Evolutionary conservation across 2,888 invertebrate genomes (phyloP), one percentile per base, ranked within the genome.

Genomic region (Chaetogeoica ovagalla): DNA sequence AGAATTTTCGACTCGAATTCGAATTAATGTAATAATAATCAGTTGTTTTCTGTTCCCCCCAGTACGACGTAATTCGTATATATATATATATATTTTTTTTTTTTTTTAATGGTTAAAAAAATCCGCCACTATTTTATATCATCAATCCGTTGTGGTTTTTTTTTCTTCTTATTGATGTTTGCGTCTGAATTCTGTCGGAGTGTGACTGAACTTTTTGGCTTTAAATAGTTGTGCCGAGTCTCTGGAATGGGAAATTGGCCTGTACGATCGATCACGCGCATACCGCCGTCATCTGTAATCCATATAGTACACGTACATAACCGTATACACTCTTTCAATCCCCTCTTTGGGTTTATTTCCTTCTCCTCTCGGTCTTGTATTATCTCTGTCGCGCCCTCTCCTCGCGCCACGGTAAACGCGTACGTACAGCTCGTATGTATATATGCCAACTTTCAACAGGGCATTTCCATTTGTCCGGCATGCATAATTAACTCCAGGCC

Each of bases 381-480:
- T 23, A 75, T 66, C 7, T 43, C 43, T 43, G 6, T 43, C 6
- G 19, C 55, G 19, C 55, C 55, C 39, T 37, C 59, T 77, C 37
- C 21, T 77, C 21, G 23, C 37, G 37, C 30, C 21, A 62, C 55
- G 15, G 69, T 23, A 68, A 68, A 76, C 59, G 74, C 57, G 65
- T 66, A 48, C 57, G 65, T 66, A 48, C 13, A 15, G 13, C 11
- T 13, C 48, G 48, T 9, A 11, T 9, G 11, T 68, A 66, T 70
- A 62, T 55, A 77, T 52, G 69, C 69, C 77, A 69, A 77, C 77
- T 77, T 62, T 60, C 59, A 60, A 30, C 55, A 30, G 48, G 37
- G 69, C 37, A 77, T 77, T 77, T 70, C 77, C 77, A 77, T 77
- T 77, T 77, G 69, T 62, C 77, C 69, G 52, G 77, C 62, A 77